Percentiles rank a stretch among this genome's conserved stretches.
phyloP scores from a whole-genome alignment of 2,888 invertebrate species.

The Bugulina stolonifera region DNA sequence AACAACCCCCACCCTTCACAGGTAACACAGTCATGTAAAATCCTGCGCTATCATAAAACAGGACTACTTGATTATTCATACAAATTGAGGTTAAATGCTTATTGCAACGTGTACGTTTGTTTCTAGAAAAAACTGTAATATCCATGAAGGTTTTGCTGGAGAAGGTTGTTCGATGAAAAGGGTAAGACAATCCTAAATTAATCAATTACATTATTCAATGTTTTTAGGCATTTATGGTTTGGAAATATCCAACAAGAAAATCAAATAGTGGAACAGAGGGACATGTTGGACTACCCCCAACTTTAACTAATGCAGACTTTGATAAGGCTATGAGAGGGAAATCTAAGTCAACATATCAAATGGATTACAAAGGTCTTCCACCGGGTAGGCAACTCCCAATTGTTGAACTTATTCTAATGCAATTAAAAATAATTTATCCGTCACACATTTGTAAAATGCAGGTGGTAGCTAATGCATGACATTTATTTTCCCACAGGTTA shows the following conservation, averaged over 20 bases:
- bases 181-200: no score
- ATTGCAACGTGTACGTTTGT: no score
- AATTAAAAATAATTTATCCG: neutral
- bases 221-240: constrained; percentile 28
- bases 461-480: no score
- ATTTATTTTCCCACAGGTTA: no score
- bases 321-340: constrained; percentile 29
- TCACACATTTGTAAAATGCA: neutral
- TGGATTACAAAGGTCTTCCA: constrained; percentile 28
- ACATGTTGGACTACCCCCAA: constrained; percentile 22
- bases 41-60: no score
- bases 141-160: no score
- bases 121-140: no score
- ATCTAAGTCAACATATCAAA: constrained; percentile 28
- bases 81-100: no score
- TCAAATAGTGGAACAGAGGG: neutral
- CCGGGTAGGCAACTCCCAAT: constrained; percentile 13
- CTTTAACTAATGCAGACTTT: constrained; percentile 27
- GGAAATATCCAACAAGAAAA: constrained; percentile 28
- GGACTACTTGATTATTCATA: no score
- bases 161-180: no score
- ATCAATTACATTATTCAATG: no score
- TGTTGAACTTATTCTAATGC: neutral
- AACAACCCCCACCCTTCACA: constrained; percentile 27
- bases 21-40: no score